Evolutionary conservation across 2,797 vertebrate genomes (phyloP).

Genomic region (Nasua narica): DNA sequence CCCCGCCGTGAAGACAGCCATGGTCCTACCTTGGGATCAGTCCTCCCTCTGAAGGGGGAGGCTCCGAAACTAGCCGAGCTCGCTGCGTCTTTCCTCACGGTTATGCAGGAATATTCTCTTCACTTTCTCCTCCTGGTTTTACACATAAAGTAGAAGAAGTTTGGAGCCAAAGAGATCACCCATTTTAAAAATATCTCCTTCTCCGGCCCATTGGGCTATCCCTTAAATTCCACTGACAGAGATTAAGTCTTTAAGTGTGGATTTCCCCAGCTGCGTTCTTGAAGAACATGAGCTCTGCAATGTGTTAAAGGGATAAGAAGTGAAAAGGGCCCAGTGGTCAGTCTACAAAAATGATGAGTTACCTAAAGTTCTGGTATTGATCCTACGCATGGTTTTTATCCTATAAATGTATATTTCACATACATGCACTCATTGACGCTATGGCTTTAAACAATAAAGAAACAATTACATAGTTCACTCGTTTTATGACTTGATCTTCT

Average conservation of each 20-base stretch:
- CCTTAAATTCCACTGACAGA: background rate
- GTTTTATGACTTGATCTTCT: background rate
- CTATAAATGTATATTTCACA: background rate
- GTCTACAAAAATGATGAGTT: background rate
- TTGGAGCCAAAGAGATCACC: background rate
- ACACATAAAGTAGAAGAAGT: background rate
- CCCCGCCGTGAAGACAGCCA: rapidly evolving
- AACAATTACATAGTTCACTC: background rate
- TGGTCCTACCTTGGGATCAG: rapidly evolving
- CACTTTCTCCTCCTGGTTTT: background rate
- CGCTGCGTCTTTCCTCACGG: background rate
- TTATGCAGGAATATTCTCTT: background rate
- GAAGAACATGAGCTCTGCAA: background rate
- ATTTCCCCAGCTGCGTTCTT: background rate
- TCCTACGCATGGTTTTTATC: background rate
- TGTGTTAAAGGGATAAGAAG: background rate
- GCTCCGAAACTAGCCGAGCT: background rate
- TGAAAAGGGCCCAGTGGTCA: background rate
- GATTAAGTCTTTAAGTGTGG: background rate
- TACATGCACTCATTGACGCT: background rate
- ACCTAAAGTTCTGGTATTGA: background rate
- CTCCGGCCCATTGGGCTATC: background rate
- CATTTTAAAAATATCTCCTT: background rate
- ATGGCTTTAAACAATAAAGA: background rate
- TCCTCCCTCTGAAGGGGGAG: background rate